phyloP scores from a whole-genome alignment of 2,888 invertebrate species.

The Candidula unifasciata region DNA sequence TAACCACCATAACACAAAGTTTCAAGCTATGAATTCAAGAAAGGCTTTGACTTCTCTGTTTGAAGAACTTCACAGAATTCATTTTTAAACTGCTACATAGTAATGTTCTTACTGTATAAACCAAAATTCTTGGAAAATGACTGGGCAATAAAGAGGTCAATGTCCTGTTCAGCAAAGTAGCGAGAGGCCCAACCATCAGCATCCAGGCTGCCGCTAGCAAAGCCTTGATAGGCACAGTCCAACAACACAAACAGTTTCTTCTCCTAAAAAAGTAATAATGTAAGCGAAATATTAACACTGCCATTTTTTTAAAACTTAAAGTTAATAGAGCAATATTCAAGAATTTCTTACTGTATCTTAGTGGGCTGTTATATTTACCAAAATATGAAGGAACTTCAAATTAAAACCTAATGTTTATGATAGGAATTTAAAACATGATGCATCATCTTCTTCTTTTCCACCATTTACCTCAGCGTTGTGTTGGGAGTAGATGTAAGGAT shows the following conservation, averaged over 20 bases:
- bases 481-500: too few relatives aligned
- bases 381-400: too few relatives aligned
- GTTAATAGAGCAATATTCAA: not conserved
- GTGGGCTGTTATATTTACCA: not conserved
- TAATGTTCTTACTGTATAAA: slow-evolving; percentile 88
- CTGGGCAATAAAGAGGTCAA: slow-evolving; percentile 95
- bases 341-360: too few relatives aligned
- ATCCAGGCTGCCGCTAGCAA: slow-evolving; percentile 95
- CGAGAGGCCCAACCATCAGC: slow-evolving; percentile 94
- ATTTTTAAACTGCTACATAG: too few relatives aligned
- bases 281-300: not conserved
- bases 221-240: slow-evolving; percentile 83
- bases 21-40: too few relatives aligned
- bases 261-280: slow-evolving; percentile 79
- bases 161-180: slow-evolving; percentile 90
- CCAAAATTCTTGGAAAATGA: slow-evolving; percentile 99
- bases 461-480: too few relatives aligned
- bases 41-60: too few relatives aligned
- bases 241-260: slow-evolving; percentile 93
- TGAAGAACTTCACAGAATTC: too few relatives aligned
- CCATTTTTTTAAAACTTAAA: not conserved
- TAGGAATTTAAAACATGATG: too few relatives aligned
- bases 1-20: too few relatives aligned
- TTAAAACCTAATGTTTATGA: not conserved
- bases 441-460: too few relatives aligned